These are phyloP conservation scores for Panthera uncia DNA, from an alignment of 2,113 vertebrate genomes.

Conservation along the genomic window DNA sequence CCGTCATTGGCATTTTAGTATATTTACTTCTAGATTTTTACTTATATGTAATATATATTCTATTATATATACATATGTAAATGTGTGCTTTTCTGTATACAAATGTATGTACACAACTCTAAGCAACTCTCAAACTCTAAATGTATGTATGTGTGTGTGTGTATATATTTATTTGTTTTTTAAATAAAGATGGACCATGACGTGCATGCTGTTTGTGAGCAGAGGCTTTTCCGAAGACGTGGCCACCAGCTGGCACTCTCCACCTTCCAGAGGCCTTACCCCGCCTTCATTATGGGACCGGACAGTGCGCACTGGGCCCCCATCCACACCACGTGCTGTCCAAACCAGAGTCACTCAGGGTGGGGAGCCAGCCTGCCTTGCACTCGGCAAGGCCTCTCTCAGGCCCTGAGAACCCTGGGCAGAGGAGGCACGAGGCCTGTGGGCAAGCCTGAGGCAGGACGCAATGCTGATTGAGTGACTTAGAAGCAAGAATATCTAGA, in stretches of 20 bases:
- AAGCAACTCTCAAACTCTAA: neutral
- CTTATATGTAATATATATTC: neutral
- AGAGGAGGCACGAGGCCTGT: neutral
- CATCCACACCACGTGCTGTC: neutral
- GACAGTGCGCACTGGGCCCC: neutral
- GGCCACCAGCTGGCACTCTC: neutral
- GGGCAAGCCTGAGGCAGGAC: neutral
- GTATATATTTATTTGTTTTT: neutral
- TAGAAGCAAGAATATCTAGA: neutral
- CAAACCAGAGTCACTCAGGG: neutral
- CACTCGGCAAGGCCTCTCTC: neutral
- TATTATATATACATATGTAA: neutral
- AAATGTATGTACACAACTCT: neutral
- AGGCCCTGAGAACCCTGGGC: neutral
- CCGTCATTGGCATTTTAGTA: neutral
- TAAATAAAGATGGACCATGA: neutral
- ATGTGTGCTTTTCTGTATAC: neutral
- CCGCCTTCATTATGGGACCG: neutral
- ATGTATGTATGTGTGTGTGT: neutral
- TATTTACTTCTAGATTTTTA: neutral
- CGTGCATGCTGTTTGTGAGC: neutral
- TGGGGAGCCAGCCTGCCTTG: neutral
- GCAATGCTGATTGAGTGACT: fast-evolving
- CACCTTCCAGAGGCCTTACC: neutral
- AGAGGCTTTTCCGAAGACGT: neutral